phyloP scores from a whole-genome alignment of 2,113 vertebrate genomes.

The Sisor rabdophorus region DNA sequence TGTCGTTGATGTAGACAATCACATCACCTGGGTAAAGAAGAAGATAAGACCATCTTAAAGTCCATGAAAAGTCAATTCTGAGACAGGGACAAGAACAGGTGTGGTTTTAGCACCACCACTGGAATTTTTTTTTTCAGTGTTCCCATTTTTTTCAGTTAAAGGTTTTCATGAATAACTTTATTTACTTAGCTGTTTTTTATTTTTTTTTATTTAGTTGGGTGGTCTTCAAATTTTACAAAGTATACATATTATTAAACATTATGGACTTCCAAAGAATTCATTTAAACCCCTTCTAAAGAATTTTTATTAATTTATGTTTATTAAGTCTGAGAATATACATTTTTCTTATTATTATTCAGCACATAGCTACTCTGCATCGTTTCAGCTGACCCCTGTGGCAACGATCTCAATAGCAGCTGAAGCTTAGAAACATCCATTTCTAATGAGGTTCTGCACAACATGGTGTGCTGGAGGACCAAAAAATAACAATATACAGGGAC shows the following conservation, averaged over 20 bases:
- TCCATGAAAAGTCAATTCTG: no score
- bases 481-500: not conserved
- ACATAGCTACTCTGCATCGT: not conserved
- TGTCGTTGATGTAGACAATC: slow-evolving; percentile 99
- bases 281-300: not conserved
- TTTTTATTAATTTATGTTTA: not conserved
- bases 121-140: no score
- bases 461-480: not conserved
- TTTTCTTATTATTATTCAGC: not conserved
- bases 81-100: not conserved
- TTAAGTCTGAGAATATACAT: not conserved
- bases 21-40: slow-evolving; percentile 82
- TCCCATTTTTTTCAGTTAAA: no score
- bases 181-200: no score
- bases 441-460: not conserved
- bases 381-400: slow-evolving; percentile 9
- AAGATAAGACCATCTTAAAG: no score
- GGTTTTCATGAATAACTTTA: no score
- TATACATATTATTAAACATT: no score
- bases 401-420: not conserved
- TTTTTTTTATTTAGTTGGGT: no score
- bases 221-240: no score
- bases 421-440: not conserved
- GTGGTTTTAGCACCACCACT: no score
- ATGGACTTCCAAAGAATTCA: no score